Percentiles rank a stretch among this genome's conserved stretches.
Evolutionary conservation across 1,140 invertebrate species (phyloP).

Genomic region (Macrobrachium rosenbergii): DNA sequence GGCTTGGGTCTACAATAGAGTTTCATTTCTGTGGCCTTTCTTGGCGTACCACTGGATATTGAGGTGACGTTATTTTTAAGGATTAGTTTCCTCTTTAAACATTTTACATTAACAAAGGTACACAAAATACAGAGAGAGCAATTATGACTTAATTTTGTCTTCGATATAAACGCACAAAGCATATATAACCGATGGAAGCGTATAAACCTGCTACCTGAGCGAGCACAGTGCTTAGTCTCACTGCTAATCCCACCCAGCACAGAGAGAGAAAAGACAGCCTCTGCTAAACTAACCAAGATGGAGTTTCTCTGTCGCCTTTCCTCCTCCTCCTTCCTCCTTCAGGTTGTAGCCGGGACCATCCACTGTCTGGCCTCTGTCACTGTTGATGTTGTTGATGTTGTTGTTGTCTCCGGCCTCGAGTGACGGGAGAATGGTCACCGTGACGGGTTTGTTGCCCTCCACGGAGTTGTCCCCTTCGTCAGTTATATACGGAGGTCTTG

Average conservation of each 20-base stretch:
- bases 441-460: conserved; percentile 23
- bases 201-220: no score
- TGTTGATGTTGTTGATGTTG: conserved; percentile 51
- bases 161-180: no score
- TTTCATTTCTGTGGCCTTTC: no score
- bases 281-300: conserved; percentile 37
- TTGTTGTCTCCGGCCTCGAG: conserved; percentile 48
- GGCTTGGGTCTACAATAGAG: no score
- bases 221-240: not conserved
- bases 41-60: no score
- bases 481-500: conserved; percentile 67
- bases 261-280: not conserved
- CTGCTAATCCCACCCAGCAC: not conserved
- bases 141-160: no score
- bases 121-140: no score
- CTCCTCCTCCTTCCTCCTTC: conserved; percentile 69
- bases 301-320: conserved; percentile 43
- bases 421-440: conserved; percentile 39
- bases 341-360: conserved; percentile 25
- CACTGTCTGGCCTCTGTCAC: conserved; percentile 30
- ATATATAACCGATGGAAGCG: no score
- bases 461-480: conserved; percentile 38
- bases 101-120: no score
- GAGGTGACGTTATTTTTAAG: no score
- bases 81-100: no score